Base-by-base conservation (phyloP, 2,113 vertebrate genomes). In the Acanthochromis polyacanthus region DNA sequence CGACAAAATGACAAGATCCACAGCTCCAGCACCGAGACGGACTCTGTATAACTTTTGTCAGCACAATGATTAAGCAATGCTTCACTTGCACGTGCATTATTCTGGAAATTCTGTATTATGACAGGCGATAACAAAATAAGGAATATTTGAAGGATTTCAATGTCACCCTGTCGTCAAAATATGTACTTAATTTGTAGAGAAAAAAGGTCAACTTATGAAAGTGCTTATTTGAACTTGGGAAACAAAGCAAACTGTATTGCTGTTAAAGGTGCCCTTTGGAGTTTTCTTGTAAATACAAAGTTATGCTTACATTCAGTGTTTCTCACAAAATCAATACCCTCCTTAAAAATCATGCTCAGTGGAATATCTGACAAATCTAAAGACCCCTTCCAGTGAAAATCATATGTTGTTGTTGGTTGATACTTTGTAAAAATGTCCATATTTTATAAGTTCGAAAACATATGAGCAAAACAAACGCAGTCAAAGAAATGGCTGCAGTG, bases 11-110 rank as follows among this genome's bases (percentile, higher is more conserved):
- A 20, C 5, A 16, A 23, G 3, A n/a, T 6, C 50, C 22, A 48
- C 17, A 1, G 59, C 17, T 75, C 57, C 32, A 68, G 43, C 10
- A 48, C 23, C 3, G 19, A 72, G 7, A 43, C 20, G 12, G 14
- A 25, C 45, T 38, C 8, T 43, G 38, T 69, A 4, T 12, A 4
- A 55, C 20, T 19, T 15, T 75, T 55, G 40, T 30, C 6, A 9
- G 32, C 40, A 9, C 25, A 69, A 64, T 12, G 16, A 71, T 30
- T 20, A 53, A 72, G 48, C 51, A 72, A 82, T 65, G 63, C 60
- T 66, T 69, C 38, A 52, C 22, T 53, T 30, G 36, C 22, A 43
- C 40, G 46, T 28, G 75, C 50, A n/a, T 28, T n/a, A 51, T 61
- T 65, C 4, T 38, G 46, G 20, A 72, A 53, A 60, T 19, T 66